Conservation (phyloP, 2,113 vertebrate species). For the Serinus canaria region DNA sequence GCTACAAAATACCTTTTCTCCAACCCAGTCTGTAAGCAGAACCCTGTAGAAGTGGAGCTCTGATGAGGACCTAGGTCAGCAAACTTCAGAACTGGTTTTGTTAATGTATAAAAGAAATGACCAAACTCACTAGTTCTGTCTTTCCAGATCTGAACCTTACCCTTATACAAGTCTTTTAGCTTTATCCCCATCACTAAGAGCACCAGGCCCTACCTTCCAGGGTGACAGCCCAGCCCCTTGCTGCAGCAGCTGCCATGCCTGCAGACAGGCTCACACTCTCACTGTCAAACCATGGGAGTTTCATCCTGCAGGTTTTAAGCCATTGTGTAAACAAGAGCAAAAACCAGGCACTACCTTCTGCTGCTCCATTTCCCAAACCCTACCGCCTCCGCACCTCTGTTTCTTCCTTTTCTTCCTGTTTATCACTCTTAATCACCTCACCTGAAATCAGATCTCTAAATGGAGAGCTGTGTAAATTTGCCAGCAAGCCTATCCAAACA, state of each 20-base stretch:
- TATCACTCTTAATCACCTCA: not conserved
- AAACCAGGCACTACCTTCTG: not conserved
- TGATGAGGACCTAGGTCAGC: not conserved
- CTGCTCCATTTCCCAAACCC: not conserved
- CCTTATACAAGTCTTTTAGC: not conserved
- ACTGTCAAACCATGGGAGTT: not conserved
- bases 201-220: not conserved
- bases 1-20: not conserved
- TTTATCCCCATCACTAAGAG: not conserved
- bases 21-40: not conserved
- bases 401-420: not conserved
- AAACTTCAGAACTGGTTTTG: not conserved
- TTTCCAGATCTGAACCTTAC: not conserved
- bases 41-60: not conserved
- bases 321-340: not conserved
- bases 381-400: not conserved
- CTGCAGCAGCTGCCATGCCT: not conserved
- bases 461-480: slow-evolving; percentile 6
- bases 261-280: not conserved
- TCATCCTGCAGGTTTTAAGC: not conserved
- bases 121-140: not conserved
- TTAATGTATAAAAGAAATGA: not conserved
- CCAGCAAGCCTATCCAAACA: not conserved
- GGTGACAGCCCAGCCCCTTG: not conserved
- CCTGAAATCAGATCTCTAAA: not conserved